Evolutionary conservation across 1,140 invertebrate species (phyloP), one percentile per base, ranked within the genome.

Genomic region (Ladona fulva): DNA sequence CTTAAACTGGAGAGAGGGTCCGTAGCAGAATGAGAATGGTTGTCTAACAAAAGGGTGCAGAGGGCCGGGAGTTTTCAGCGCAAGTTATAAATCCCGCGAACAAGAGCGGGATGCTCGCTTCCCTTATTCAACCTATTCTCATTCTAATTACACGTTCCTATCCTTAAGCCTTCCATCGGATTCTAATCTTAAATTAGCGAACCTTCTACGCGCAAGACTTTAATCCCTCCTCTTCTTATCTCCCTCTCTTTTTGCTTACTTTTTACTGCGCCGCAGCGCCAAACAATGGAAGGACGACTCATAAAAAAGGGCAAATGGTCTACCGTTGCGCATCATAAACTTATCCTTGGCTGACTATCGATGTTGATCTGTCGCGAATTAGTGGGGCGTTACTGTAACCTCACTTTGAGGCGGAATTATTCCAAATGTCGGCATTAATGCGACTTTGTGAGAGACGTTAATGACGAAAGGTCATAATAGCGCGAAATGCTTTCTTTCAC

Each of bases 121-220:
- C 29, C 29, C 29, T 37, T 37, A 37, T 37, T 22, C 52, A 3
- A 66, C 52, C 52, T 66, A 66, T 66, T 66, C n/a, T 66, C 52
- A 66, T 66, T 66, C 52, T 66, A 66, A 66, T 66, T 66, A 66
- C 52, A 19, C 52, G 44, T 19, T 52, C 19, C 44, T 10, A 19
- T 52, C 44, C 44, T 52, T 66, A 66, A 66, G 52, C 52, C 52
- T 66, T 66, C n/a, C 52, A 66, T 66, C 52, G 52, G 52, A 66
- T 66, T 66, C 52, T 66, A 66, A 66, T 66, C 52, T 66, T 6
- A 66, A 66, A 66, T 66, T 66, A 66, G 52, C 52, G n/a, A 6
- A 12, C 52, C 52, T 66, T 66, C 52, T 16, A 3, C 12, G 3
- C 12, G 3, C 29, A 37, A 37, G 29, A 37, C 29, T 37, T 37